A percentile compares a stretch with the other conserved stretches of the same genome.
phyloP scores from a whole-genome alignment of 2,888 invertebrate species.

The Pyralis farinalis region DNA sequence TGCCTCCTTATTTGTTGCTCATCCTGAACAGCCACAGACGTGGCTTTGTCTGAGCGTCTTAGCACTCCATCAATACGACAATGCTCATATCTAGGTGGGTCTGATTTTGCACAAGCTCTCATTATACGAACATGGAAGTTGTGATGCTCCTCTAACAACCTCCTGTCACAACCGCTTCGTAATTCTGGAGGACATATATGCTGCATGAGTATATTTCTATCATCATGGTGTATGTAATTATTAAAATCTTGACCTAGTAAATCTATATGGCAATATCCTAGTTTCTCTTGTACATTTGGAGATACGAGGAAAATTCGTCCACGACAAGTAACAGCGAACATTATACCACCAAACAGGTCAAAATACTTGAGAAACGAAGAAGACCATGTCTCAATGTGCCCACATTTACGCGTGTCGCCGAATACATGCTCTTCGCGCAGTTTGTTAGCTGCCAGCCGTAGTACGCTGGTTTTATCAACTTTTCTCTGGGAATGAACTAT shows the following conservation, averaged over 20 bases:
- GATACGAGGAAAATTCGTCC: constrained; percentile 94
- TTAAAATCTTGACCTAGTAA: constrained; percentile 93
- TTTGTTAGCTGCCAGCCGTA: constrained; percentile 92
- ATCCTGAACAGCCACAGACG: constrained; percentile 70
- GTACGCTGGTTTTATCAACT: constrained; percentile 94
- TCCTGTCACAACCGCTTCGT: constrained; percentile 51
- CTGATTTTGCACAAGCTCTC: constrained; percentile 86
- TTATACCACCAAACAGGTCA: constrained; percentile 88
- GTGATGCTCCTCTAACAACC: constrained; percentile 69
- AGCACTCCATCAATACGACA: constrained; percentile 86
- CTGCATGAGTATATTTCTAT: constrained; percentile 87
- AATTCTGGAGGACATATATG: constrained; percentile 83
- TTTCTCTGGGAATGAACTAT: constrained; percentile 90
- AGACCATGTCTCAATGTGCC: constrained; percentile 72
- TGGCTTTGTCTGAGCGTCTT: constrained; percentile 80
- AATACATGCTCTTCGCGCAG: constrained; percentile 89
- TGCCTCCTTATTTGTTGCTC: constrained; percentile 73
- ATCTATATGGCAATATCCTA: constrained; percentile 94
- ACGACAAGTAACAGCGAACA: constrained; percentile 88
- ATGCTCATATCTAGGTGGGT: constrained; percentile 85
- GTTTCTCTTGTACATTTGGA: constrained; percentile 89
- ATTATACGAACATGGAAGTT: constrained; percentile 82
- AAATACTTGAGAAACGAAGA: constrained; percentile 82
- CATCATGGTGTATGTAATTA: constrained; percentile 91
- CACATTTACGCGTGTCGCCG: constrained; percentile 74